Evolutionary conservation across 2,888 invertebrate genomes (phyloP).

Genomic region (Amblyteles armatorius): DNA sequence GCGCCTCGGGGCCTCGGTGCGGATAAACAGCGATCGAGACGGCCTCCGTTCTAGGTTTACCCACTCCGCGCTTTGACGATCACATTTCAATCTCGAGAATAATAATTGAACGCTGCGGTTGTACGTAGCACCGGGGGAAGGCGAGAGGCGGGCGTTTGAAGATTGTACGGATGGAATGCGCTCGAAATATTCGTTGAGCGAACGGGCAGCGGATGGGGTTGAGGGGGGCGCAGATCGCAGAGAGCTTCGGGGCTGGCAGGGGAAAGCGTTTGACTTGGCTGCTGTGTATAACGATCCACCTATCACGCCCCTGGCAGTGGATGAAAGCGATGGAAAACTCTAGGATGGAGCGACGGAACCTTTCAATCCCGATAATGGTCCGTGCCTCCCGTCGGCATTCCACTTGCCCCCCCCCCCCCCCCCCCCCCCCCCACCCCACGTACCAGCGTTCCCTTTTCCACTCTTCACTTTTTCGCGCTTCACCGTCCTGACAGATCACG

Average conservation of each 20-base stretch:
- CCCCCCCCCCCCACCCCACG: not conserved
- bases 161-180: conserved; percentile 51
- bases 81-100: conserved; percentile 61
- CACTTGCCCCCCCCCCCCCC: conserved; percentile 7
- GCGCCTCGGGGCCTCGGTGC: conserved; percentile 6
- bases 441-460: conserved; percentile 9
- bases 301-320: conserved; percentile 64
- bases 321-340: conserved; percentile 68
- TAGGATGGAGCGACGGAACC: conserved; percentile 64
- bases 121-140: conserved; percentile 7
- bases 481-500: not conserved
- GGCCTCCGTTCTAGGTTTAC: conserved; percentile 46
- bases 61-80: conserved; percentile 54
- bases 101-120: conserved; percentile 63
- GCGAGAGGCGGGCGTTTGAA: conserved; percentile 49
- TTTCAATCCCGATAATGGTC: conserved; percentile 65
- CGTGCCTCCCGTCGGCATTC: conserved; percentile 25
- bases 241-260: conserved; percentile 38
- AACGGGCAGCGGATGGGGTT: conserved; percentile 13
- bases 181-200: conserved; percentile 57
- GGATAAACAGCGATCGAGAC: conserved; percentile 25
- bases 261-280: conserved; percentile 65
- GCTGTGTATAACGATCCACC: conserved; percentile 66
- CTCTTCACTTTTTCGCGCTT: not conserved
- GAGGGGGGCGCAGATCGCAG: conserved; percentile 50